Conservation (phyloP, 2,888 invertebrate species). For the Tenodera sinensis region DNA sequence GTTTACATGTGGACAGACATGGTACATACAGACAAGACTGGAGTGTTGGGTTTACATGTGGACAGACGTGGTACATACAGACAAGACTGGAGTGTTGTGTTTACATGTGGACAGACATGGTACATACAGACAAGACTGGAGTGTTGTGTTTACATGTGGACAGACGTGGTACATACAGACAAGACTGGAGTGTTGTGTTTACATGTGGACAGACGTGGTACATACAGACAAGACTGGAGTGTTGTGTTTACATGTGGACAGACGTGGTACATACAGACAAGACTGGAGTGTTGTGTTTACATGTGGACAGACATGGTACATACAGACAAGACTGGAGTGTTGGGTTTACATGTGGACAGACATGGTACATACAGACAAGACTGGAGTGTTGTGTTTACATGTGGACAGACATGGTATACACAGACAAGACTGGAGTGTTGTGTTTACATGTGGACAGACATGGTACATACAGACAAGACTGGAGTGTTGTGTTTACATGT, state of each 20-base stretch:
- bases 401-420: too few relatives aligned
- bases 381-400: neutral
- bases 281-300: neutral
- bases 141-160: neutral
- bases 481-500: neutral
- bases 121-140: neutral
- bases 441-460: too few relatives aligned
- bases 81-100: neutral
- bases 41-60: neutral
- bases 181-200: neutral
- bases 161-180: too few relatives aligned
- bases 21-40: neutral
- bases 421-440: neutral
- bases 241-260: neutral
- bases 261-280: too few relatives aligned
- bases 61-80: too few relatives aligned
- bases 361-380: neutral
- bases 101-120: too few relatives aligned
- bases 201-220: too few relatives aligned
- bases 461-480: neutral
- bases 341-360: neutral
- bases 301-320: too few relatives aligned
- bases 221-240: neutral
- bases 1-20: too few relatives aligned
- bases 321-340: neutral